These are phyloP conservation scores for Athalia circularis DNA, from an alignment of 2,888 invertebrate species.

Conservation along the genomic window DNA sequence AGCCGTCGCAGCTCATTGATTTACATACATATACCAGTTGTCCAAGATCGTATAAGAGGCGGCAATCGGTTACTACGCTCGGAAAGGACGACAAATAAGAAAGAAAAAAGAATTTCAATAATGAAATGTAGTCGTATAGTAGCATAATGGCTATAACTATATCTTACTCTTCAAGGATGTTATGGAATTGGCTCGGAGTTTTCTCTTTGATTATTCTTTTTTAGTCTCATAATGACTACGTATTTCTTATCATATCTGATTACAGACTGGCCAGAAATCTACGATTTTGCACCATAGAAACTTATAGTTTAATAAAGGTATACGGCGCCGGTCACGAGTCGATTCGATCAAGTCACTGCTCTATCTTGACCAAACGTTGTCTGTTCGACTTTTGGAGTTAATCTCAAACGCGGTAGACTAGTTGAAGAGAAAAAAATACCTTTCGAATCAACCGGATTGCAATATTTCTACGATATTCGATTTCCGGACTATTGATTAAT, in stretches of 20 bases:
- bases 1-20: constrained; percentile 21
- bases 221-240: too few species aligned
- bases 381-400: not conserved
- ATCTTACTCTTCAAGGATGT: too few species aligned
- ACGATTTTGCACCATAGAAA: too few species aligned
- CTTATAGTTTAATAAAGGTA: too few species aligned
- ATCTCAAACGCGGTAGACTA: not conserved
- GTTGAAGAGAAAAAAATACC: not conserved
- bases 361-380: too few species aligned
- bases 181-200: too few species aligned
- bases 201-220: too few species aligned
- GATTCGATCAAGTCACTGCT: too few species aligned
- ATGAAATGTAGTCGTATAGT: not conserved
- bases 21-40: constrained; percentile 16
- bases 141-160: too few species aligned
- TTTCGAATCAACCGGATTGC: not conserved
- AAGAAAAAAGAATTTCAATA: not conserved
- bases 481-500: constrained; percentile 12
- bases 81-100: not conserved
- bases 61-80: not conserved
- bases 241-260: too few species aligned
- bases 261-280: too few species aligned
- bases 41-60: constrained; percentile 5
- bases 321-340: too few species aligned
- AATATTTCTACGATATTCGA: constrained; percentile 16